Base-by-base conservation (phyloP, 23 tunicate genomes). In the Clavelina lepadiformis region DNA sequence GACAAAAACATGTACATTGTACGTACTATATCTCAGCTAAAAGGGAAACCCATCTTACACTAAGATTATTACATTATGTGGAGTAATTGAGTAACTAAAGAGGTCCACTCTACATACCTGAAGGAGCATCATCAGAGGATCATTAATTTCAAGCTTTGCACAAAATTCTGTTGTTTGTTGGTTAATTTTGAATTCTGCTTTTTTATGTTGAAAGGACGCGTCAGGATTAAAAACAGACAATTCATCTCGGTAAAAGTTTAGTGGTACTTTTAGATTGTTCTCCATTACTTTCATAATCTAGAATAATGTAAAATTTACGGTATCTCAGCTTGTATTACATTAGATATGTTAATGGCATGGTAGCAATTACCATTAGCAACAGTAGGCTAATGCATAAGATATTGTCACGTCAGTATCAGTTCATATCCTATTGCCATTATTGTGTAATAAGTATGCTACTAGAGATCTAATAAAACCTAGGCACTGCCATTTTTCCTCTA, bases 131-230 rank as follows among this genome's bases (percentile, higher is more conserved):
- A 69, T 74, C 35, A 93, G 20, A 11, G 98, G 98, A 51, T 93
- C 98, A 46, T 72, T 79, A 29, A 93, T 79, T 50, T 56, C 58
- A 0, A 93, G 83, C 51, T 79, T 93, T 8, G 70, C 76, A 47
- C 98, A 93, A 32, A 93, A 68, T 45, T 93, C 83, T 19, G 88
- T 85, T 20, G 93, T 93, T 65, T 93, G 98, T 7, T 61, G 74
- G 55, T 83, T 93, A 3, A 82, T 79, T 64, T 41, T 41, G 57
- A 71, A 72, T 31, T 65, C 64, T 19, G 75, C 76, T 26, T 67
- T 61, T 2, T 71, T 51, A 38, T 69, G 46, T 18, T 20, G 28
- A 20, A 27, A 32, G 5, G 67, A 74, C n/a, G 53, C 38, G 32
- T 69, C 73, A 3, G 94, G 98, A 62, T 93, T 52, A 75, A 79